Percentiles rank a stretch among this genome's conserved stretches.
These are phyloP conservation scores for Cabera pusaria DNA, from an alignment of 2,888 invertebrate species.

Conservation along the genomic window DNA sequence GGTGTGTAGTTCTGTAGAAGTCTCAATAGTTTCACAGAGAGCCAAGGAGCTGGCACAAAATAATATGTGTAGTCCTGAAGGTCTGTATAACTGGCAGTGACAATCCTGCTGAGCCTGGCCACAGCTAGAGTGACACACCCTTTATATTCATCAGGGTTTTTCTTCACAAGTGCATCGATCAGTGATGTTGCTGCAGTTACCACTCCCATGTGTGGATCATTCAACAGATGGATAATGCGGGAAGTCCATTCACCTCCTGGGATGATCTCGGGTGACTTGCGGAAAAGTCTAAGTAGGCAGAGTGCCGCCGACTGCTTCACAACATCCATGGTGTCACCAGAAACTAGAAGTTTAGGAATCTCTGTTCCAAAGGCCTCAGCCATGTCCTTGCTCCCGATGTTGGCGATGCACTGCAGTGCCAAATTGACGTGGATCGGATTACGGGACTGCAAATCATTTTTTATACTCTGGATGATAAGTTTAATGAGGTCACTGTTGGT, in stretches of 20 bases:
- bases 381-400: slow-evolving; percentile 99
- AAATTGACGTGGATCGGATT: slow-evolving; percentile 99
- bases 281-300: slow-evolving; percentile 95
- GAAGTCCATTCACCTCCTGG: slow-evolving; percentile 99
- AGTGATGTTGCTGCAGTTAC: slow-evolving; percentile 99
- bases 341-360: slow-evolving; percentile 98
- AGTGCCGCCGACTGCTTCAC: slow-evolving; percentile 99
- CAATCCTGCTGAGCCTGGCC: slow-evolving; percentile 97
- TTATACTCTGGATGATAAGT: slow-evolving; percentile 99
- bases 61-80: slow-evolving; percentile 99
- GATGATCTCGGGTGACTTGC: slow-evolving; percentile 97
- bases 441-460: slow-evolving; percentile 97
- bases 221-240: slow-evolving; percentile 98
- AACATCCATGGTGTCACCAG: slow-evolving; percentile 99
- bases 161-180: slow-evolving; percentile 98
- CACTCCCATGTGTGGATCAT: slow-evolving; percentile 99
- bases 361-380: slow-evolving; percentile 99
- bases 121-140: slow-evolving; percentile 99
- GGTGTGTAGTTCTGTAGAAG: slow-evolving; percentile 99
- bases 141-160: slow-evolving; percentile 99
- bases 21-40: slow-evolving; percentile 97
- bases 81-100: slow-evolving; percentile 99
- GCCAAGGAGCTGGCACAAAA: slow-evolving; percentile 99
- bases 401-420: slow-evolving; percentile 99
- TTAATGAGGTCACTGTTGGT: slow-evolving; percentile 99